These are phyloP conservation scores for Tragulus kanchil DNA, from an alignment of 2,113 vertebrate genomes.

Conservation along the genomic window DNA sequence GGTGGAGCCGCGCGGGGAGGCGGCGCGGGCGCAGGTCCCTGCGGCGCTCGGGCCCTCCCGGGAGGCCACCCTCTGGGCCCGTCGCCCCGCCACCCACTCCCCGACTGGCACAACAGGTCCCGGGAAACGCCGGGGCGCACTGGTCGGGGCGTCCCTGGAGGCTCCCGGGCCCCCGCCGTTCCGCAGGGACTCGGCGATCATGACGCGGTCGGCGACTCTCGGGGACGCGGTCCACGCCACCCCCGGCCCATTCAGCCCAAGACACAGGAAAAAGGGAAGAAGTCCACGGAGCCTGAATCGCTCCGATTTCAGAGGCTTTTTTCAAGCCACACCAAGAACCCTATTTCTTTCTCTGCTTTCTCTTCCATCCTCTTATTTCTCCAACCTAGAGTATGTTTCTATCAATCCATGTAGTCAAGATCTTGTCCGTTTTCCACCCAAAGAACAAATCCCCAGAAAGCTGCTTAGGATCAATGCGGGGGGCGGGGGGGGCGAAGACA, in stretches of 20 bases:
- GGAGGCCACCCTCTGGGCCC: not conserved
- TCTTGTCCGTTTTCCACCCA: not conserved
- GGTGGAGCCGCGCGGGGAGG: not conserved
- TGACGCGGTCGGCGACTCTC: not conserved
- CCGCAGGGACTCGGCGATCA: not conserved
- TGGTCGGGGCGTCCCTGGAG: not conserved
- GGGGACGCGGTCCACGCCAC: not conserved
- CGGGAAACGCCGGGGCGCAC: not conserved
- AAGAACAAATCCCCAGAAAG: not conserved
- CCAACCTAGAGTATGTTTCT: not conserved
- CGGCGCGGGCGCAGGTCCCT: not conserved
- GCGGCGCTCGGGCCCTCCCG: not conserved
- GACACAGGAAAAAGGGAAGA: not conserved
- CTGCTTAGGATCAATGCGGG: not conserved
- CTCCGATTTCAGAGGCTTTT: not conserved
- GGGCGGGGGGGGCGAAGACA: not conserved
- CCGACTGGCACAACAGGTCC: constrained; percentile 58
- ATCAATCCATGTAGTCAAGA: not conserved
- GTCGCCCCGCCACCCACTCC: not conserved
- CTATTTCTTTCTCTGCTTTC: not conserved
- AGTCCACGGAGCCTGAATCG: not conserved
- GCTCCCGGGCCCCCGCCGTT: fast-evolving
- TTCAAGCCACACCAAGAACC: not conserved
- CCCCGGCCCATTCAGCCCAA: not conserved
- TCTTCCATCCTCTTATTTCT: not conserved